Evolutionary conservation across 2,797 vertebrate genomes (phyloP), one percentile per base, ranked within the genome.

Genomic region (Brotula barbata): DNA sequence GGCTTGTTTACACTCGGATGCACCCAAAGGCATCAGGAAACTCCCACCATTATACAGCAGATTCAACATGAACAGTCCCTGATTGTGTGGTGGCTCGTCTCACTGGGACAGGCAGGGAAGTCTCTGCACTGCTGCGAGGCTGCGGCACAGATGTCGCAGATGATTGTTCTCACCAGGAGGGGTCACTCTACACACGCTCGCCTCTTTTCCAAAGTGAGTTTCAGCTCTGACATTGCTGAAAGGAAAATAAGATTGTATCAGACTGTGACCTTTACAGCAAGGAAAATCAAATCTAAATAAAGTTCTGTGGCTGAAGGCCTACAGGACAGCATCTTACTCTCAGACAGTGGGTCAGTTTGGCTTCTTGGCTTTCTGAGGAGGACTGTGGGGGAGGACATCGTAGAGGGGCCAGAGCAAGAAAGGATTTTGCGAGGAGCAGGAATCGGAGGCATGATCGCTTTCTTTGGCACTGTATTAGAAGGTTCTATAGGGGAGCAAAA

Each of bases 201-300:
- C 64, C 64, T 89, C 45, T 48, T 64, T 20, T 52, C 58, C 21
- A 92, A n/a, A 58, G 48, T 82, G 0, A 36, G 13, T 55, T 80
- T 88, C 19, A 93, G 88, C 78, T 92, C 83, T 7, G 83, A 61
- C 6, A 92, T 54, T 3, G 59, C 66, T 70, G 66, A 53, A 15
- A n/a, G 50, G 40, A 6, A 49, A 79, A 59, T 67, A 65, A 11
- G 1, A 54, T 17, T 7, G 36, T 0, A 43, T 2, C 2, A 51
- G 19, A 56, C 6, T 3, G 40, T 6, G 1, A 55, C 20, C 0
- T 23, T 58, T 6, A 37, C 3, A 6, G 1, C 4, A 2, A 33
- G 6, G n/a, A 20, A 33, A 68, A 20, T 39, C 14, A 47, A 15
- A 42, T 42, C 16, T 10, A 11, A 12, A 42, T 2, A 42, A 1